Evolutionary conservation across 2,888 invertebrate species (phyloP), one percentile per base, ranked within the genome.

Genomic region (Allophyes oxyacanthae): DNA sequence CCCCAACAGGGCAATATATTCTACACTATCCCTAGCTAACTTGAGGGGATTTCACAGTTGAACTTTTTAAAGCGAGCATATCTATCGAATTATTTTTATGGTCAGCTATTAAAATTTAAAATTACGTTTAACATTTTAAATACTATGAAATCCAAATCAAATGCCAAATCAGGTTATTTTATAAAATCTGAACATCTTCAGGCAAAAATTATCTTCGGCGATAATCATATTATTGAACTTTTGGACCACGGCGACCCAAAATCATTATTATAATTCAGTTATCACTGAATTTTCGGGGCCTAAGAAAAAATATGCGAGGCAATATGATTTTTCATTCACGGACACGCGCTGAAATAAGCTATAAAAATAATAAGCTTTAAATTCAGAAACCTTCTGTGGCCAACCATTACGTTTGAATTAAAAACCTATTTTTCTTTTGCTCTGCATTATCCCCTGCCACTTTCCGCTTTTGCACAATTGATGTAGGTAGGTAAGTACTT

Each of bases 371-470:
- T 52, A 61, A 54, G 34, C 36, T 52, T 63, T 43, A 63, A 64
- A 72, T 60, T 75, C 54, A 45, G 34, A 60, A 53, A 46, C 37
- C 60, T 46, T 58, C 58, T 61, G 60, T 50, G 36, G 36, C 30
- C 49, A 15, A 32, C 43, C 57, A 41, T 72, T 54, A 55, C 51
- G 13, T 74, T 62, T 69, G 59, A 73, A 74, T 69, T 69, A 73
- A 60, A 69, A 62, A 74, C 46, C 42, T 55, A 43, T 73, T 62
- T 53, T 55, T 55, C 41, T 53, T 55, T 1, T 43, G 10, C 15
- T 36, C 41, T 33, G 52, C 26, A 33, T 72, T 68, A 60, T 68
- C 20, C 43, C 4, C 6, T 54, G 43, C 53, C 44, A 53, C n/a
- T 52, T 67, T 59, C 55, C 53, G 38, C 32, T 61, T 52, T 13